These are phyloP conservation scores for Nomada goodeniana DNA, from an alignment of 2,888 invertebrate species.

Conservation along the genomic window DNA sequence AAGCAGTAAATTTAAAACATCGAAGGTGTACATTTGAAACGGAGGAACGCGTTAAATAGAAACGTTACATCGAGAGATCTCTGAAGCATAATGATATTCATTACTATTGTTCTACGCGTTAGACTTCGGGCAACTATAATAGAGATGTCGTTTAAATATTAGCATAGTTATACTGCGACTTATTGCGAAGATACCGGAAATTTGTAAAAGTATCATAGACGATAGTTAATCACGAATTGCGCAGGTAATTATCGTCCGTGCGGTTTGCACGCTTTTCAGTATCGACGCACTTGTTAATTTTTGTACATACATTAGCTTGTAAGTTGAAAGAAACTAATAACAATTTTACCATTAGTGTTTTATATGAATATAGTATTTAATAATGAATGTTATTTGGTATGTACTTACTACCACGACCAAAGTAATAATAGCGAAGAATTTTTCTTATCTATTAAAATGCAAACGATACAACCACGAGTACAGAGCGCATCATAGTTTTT, in stretches of 20 bases:
- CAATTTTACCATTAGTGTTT: slow-evolving; percentile 77
- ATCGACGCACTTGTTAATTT: slow-evolving; percentile 74
- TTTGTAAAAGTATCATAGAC: slow-evolving; percentile 42
- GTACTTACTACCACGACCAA: slow-evolving; percentile 81
- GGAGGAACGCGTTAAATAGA: slow-evolving; percentile 24
- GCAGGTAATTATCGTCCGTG: slow-evolving; percentile 23
- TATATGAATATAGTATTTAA: slow-evolving; percentile 79
- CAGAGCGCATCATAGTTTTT: slow-evolving; percentile 20
- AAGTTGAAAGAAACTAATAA: slow-evolving; percentile 72
- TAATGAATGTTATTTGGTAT: slow-evolving; percentile 76
- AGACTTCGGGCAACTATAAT: slow-evolving; percentile 13
- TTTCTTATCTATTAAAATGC: slow-evolving; percentile 53
- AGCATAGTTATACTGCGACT: slow-evolving; percentile 35
- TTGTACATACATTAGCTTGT: slow-evolving; percentile 78
- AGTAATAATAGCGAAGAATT: slow-evolving; percentile 77
- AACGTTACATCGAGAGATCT: slow-evolving; percentile 55
- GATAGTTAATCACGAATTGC: slow-evolving; percentile 21
- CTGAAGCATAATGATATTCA: slow-evolving; percentile 70
- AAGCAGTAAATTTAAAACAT: slow-evolving; percentile 65
- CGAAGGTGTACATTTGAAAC: slow-evolving; percentile 44
- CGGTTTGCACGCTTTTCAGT: slow-evolving; percentile 49
- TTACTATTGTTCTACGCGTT: slow-evolving; percentile 38
- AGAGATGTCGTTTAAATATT: slow-evolving; percentile 37
- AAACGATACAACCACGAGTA: slow-evolving; percentile 41
- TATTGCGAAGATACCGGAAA: slow-evolving; percentile 14